Conservation (phyloP, 2,113 vertebrate species). For the Oreotrochilus melanogaster region DNA sequence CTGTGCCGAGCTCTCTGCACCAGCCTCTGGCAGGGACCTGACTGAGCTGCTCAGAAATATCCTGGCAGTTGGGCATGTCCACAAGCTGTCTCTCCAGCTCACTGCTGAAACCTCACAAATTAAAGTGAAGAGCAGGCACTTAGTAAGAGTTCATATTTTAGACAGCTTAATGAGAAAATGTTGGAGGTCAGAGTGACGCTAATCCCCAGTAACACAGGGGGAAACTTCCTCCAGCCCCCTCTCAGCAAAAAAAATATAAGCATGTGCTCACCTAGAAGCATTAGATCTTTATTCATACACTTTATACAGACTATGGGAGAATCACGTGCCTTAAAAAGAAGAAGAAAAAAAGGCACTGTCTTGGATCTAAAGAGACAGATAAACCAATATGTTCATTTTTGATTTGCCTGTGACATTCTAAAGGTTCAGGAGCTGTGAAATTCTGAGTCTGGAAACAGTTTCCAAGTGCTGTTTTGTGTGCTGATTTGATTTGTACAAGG, state of each 20-base stretch:
- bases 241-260: background rate
- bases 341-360: background rate
- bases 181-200: slow-evolving; percentile 38
- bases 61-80: background rate
- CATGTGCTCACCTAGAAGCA: background rate
- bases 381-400: slow-evolving; percentile 37
- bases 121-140: background rate
- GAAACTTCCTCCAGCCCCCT: background rate
- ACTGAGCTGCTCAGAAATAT: background rate
- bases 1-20: background rate
- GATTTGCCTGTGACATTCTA: slow-evolving; percentile 53
- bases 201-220: background rate
- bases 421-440: slow-evolving; percentile 62
- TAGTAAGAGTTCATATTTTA: background rate
- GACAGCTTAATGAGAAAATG: slow-evolving; percentile 42
- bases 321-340: background rate
- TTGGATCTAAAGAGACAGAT: slow-evolving; percentile 40
- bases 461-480: slow-evolving; percentile 57
- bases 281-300: background rate
- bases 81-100: background rate
- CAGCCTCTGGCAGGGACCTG: background rate
- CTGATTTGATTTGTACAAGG: slow-evolving; percentile 75
- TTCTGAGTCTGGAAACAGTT: slow-evolving; percentile 49
- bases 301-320: background rate
- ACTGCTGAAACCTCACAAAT: slow-evolving; percentile 2